phyloP scores from a whole-genome alignment of 1,140 invertebrate genomes.

The Caenorhabditis tropicalis region DNA sequence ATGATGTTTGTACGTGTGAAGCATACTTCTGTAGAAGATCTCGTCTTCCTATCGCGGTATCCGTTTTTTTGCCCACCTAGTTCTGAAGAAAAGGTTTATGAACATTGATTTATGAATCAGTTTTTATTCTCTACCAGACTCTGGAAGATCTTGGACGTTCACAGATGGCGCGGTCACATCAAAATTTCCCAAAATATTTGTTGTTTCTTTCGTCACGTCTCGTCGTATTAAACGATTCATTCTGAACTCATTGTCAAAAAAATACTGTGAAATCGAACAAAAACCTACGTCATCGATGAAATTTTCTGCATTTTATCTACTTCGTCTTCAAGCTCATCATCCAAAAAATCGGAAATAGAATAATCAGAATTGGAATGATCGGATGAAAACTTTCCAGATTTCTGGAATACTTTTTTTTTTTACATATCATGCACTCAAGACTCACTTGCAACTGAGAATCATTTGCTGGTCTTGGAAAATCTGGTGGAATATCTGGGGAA shows the following conservation, averaged over 20 bases:
- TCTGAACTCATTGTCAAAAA: background rate
- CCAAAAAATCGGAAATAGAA: background rate
- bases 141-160: conserved; percentile 5
- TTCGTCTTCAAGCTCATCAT: background rate
- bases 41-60: background rate
- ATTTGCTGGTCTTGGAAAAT: background rate
- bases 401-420: background rate
- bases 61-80: background rate
- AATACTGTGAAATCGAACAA: background rate
- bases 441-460: background rate
- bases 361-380: background rate
- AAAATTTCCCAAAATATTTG: background rate
- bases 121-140: background rate
- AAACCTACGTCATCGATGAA: background rate
- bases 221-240: conserved; percentile 1
- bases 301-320: background rate
- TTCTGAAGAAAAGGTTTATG: background rate
- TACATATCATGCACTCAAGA: background rate
- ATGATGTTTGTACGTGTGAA: conserved; percentile 6
- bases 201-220: background rate
- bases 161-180: background rate
- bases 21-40: background rate
- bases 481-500: background rate
- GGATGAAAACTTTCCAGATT: background rate
- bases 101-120: background rate